Evolutionary conservation across 2,888 invertebrate genomes (phyloP).

Genomic region (Lysandra coridon): DNA sequence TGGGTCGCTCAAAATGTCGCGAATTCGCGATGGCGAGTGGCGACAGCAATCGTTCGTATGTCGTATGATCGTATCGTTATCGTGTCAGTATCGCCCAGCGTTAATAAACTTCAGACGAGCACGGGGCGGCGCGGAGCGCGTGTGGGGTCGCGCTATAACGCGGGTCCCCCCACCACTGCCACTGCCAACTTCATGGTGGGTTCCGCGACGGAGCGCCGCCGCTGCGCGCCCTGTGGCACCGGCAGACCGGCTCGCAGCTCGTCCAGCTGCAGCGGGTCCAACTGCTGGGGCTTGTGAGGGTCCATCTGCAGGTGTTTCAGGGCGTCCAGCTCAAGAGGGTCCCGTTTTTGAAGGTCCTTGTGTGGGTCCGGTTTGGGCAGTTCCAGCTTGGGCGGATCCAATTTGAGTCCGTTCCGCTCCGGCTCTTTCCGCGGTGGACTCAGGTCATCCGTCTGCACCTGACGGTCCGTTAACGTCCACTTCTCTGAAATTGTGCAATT

Average conservation of each 20-base stretch:
- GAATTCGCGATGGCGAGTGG: background rate
- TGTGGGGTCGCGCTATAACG: slow-evolving; percentile 37
- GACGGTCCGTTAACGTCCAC: slow-evolving; percentile 56
- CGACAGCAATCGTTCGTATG: background rate
- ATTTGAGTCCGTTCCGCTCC: slow-evolving; percentile 45
- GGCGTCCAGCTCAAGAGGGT: background rate
- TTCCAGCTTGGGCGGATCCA: slow-evolving; percentile 34
- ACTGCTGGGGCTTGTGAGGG: slow-evolving; percentile 25
- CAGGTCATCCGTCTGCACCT: slow-evolving; percentile 66
- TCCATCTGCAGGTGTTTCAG: background rate
- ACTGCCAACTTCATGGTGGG: slow-evolving; percentile 45
- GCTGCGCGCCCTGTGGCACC: slow-evolving; percentile 37
- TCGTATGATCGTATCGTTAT: background rate
- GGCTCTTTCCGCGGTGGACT: slow-evolving; percentile 37
- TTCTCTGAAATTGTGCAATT: slow-evolving; percentile 46
- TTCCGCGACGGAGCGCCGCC: slow-evolving; percentile 37
- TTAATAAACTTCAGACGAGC: slow-evolving; percentile 32
- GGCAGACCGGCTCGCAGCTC: slow-evolving; percentile 45
- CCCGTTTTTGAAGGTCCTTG: background rate
- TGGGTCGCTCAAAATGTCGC: background rate
- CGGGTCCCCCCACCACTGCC: slow-evolving; percentile 46
- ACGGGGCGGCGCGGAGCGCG: slow-evolving; percentile 33
- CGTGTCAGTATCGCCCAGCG: background rate
- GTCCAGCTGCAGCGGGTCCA: slow-evolving; percentile 51
- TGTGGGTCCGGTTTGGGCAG: background rate